Percentiles rank a stretch among this genome's conserved stretches.
Evolutionary conservation across 92 coral and sea anemone genomes (phyloP).

Genomic region (Pocillopora grandis): DNA sequence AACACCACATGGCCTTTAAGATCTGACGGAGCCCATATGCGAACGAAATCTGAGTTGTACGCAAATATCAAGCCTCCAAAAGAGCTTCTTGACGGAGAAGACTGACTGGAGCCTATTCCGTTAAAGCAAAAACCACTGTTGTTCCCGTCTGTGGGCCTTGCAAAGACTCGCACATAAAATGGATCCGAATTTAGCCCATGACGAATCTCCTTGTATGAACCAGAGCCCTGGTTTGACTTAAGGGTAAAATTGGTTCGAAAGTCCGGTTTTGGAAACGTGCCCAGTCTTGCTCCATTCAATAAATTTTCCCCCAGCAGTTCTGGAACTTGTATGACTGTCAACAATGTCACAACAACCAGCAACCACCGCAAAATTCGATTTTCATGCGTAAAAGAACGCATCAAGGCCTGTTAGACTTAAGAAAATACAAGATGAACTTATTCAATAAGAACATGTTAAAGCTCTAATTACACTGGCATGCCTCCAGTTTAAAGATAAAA

Average conservation of each 20-base stretch:
- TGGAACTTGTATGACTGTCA: constrained; percentile 31
- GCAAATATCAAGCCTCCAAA: constrained; percentile 94
- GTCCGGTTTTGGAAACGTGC: constrained; percentile 84
- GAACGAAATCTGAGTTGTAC: constrained; percentile 78
- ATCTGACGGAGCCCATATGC: constrained; percentile 93
- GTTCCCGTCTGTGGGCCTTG: constrained; percentile 58
- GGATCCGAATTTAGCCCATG: constrained; percentile 85
- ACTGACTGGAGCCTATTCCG: constrained; percentile 91
- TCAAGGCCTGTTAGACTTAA: constrained; percentile 16
- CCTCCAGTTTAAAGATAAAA: background rate
- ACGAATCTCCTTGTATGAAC: constrained; percentile 83
- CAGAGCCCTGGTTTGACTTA: constrained; percentile 73
- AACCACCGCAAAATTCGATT: constrained; percentile 27
- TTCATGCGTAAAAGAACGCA: constrained; percentile 34
- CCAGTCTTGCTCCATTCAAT: constrained; percentile 70
- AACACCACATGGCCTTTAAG: constrained; percentile 77
- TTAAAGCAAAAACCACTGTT: constrained; percentile 82
- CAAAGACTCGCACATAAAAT: constrained; percentile 95
- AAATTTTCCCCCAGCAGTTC: constrained; percentile 38
- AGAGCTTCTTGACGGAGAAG: constrained; percentile 60
- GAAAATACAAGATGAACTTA: background rate
- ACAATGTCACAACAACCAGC: constrained; percentile 42
- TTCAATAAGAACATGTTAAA: constrained; percentile 22
- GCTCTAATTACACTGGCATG: constrained; percentile 10
- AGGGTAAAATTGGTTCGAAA: constrained; percentile 77